phyloP scores from a whole-genome alignment of 2,888 invertebrate genomes.

The Apodemia hepburni region DNA sequence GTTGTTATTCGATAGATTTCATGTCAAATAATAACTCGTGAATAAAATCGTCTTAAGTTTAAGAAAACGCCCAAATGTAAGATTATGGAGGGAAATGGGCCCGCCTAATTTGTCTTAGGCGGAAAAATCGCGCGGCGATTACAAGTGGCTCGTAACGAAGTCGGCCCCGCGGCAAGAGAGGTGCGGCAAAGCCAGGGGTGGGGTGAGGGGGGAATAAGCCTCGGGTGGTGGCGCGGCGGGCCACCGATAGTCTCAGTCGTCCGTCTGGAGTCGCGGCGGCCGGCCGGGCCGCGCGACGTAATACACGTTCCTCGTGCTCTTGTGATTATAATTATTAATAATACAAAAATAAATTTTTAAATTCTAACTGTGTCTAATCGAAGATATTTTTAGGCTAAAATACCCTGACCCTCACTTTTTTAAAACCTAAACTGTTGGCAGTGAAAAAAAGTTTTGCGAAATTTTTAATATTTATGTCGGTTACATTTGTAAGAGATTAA shows the following conservation, averaged over 20 bases:
- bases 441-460: constrained; percentile 68
- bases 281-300: constrained; percentile 77
- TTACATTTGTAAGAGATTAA: constrained; percentile 73
- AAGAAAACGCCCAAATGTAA: constrained; percentile 68
- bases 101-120: constrained; percentile 80
- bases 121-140: constrained; percentile 78
- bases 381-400: constrained; percentile 74
- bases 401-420: constrained; percentile 60
- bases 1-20: constrained; percentile 5
- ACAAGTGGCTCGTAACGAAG: constrained; percentile 80
- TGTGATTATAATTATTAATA: constrained; percentile 78
- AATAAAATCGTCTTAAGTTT: constrained; percentile 49
- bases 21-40: constrained; percentile 43
- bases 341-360: constrained; percentile 49
- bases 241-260: constrained; percentile 70
- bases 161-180: constrained; percentile 52
- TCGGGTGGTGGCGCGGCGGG: constrained; percentile 49
- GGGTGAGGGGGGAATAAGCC: constrained; percentile 36
- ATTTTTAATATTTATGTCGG: constrained; percentile 78
- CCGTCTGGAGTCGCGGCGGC: constrained; percentile 79
- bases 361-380: constrained; percentile 67
- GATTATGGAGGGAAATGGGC: constrained; percentile 51
- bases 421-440: constrained; percentile 63
- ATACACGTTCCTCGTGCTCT: constrained; percentile 80
- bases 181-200: constrained; percentile 37